Evolutionary conservation across 1,140 invertebrate genomes (phyloP), one percentile per base, ranked within the genome.

Genomic region (Arctopsyche grandis): DNA sequence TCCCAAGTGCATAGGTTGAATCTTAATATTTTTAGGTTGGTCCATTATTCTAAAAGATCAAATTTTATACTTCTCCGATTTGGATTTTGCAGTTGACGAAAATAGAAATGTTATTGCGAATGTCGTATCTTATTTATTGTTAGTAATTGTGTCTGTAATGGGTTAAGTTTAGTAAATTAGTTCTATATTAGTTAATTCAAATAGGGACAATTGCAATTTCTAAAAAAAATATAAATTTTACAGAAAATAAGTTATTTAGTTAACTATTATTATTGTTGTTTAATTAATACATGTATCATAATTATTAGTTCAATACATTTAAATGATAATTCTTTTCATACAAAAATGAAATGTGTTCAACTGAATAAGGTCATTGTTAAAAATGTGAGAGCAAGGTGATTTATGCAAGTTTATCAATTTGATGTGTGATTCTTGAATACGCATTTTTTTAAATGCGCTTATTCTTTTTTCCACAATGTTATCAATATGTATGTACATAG

Each of bases 191-290:
- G 21, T 24, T 66, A 76, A 76, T 76, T 60, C 38, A 48, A 81
- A 77, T 75, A 75, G 80, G 80, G 75, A 79, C 75, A 77, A 75
- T 81, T 81, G 80, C 80, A 81, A 81, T 81, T 77, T 74, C 22
- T 74, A 9, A 52, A 74, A n/a, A 22, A 22, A 21, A 5, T 74
- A 66, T 66, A 21, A 12, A n/a, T 70, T 46, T 78, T 70, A 79
- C 80, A 38, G 73, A 77, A 81, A 74, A 71, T 26, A 79, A 79
- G 29, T 66, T 69, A 70, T 22, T 70, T 70, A 70, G 9, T 70
- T 24, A 24, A 73, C 24, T 29, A 46, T 46, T 74, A 74, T 74
- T 74, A 74, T 22, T 56, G 63, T 66, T 66, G 63, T 26, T 66
- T 16, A 21, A 66, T 66, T 9, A 7, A 26, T 26, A 22, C 24